A percentile compares a stretch with the other conserved stretches of the same genome.
Conservation (phyloP, 2,888 invertebrate genomes). For the Ariolimax columbianus region DNA sequence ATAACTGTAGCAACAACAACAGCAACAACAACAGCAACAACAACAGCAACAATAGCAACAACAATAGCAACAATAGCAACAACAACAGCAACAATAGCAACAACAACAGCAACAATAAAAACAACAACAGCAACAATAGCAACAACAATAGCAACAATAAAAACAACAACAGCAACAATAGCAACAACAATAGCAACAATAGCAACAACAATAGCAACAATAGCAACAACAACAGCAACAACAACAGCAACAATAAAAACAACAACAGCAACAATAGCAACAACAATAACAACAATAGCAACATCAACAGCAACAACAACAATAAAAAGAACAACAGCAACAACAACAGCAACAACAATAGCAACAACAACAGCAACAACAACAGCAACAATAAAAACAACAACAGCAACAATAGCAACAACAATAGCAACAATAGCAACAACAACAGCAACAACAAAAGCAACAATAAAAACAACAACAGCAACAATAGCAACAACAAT, state of each 20-base stretch:
- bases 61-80: background rate
- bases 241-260: too few relatives aligned
- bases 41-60: background rate
- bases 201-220: conserved; percentile 14
- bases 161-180: too few relatives aligned
- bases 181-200: conserved; percentile 2
- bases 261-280: too few relatives aligned
- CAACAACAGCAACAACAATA: background rate
- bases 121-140: too few relatives aligned
- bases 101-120: too few relatives aligned
- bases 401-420: background rate
- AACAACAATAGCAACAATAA: too few relatives aligned
- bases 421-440: background rate
- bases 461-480: too few relatives aligned
- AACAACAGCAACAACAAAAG: too few relatives aligned
- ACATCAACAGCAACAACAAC: background rate
- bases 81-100: background rate
- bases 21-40: background rate
- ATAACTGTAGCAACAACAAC: background rate
- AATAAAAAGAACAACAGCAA: too few relatives aligned
- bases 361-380: background rate
- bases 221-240: conserved; percentile 7
- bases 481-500: too few relatives aligned
- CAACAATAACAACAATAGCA: too few relatives aligned
- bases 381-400: background rate